A percentile compares a stretch with the other conserved stretches of the same genome.
These are phyloP conservation scores for Ibidorhyncha struthersii DNA, from an alignment of 2,113 vertebrate genomes.

Conservation along the genomic window DNA sequence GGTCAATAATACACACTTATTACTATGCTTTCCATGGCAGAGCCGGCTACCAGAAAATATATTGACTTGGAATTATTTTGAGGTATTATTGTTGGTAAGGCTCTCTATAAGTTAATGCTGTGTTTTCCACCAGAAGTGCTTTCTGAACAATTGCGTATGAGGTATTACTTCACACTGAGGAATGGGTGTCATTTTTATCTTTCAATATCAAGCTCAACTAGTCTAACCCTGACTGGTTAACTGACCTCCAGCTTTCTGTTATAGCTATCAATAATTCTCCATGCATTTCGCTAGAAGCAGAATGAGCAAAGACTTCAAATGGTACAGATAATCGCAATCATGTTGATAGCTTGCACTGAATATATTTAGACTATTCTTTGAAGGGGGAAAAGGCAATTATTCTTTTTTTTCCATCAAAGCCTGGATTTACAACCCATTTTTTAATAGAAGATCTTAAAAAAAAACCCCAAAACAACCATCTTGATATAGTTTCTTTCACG, in stretches of 20 bases:
- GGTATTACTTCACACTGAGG: background rate
- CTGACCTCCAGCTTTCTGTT: background rate
- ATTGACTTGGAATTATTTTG: background rate
- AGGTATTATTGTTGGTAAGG: background rate
- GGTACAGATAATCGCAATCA: background rate
- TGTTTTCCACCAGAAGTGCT: background rate
- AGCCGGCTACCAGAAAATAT: background rate
- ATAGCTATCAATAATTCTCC: background rate
- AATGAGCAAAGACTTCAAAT: background rate
- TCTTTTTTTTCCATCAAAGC: background rate
- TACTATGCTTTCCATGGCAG: background rate
- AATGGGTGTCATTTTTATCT: background rate
- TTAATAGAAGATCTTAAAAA: background rate
- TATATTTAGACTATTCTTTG: background rate
- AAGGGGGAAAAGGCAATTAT: background rate
- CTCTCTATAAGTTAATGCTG: background rate
- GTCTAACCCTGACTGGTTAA: background rate
- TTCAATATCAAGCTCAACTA: background rate
- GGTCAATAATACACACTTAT: background rate
- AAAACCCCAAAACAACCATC: fast-evolving
- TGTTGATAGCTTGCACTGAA: background rate
- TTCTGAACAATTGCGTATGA: background rate
- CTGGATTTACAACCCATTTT: background rate
- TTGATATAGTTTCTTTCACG: background rate
- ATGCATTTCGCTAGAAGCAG: background rate